Evolutionary conservation across 2,797 vertebrate species (phyloP).

Genomic region (Novumbra hubbsi): DNA sequence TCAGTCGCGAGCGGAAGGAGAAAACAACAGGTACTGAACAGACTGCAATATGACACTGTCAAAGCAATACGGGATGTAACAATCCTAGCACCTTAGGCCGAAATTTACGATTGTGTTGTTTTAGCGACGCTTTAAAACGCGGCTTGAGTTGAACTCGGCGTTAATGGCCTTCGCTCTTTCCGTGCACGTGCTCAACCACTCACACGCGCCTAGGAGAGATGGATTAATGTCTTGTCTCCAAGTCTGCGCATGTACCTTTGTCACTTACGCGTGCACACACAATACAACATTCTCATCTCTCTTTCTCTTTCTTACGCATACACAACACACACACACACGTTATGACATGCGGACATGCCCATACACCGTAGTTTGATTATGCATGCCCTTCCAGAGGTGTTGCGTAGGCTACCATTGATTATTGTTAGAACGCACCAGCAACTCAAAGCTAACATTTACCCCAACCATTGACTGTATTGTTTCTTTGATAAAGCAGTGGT

Average conservation of each 20-base stretch:
- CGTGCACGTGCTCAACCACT: neutral
- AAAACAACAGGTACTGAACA: slow-evolving; percentile 55
- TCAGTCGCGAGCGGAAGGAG: slow-evolving; percentile 25
- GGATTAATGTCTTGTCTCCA: neutral
- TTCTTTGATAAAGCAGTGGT: neutral
- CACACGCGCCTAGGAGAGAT: neutral
- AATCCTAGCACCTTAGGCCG: slow-evolving; percentile 18
- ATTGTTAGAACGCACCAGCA: neutral
- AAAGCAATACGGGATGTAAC: slow-evolving; percentile 46
- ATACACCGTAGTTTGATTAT: neutral
- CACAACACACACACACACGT: neutral
- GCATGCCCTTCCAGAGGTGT: neutral
- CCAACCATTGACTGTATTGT: neutral
- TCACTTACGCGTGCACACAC: neutral
- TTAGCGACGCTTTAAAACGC: slow-evolving; percentile 23
- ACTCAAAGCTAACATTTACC: neutral
- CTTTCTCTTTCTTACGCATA: too few relatives aligned
- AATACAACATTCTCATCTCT: neutral
- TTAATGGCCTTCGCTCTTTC: neutral
- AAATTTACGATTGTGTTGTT: slow-evolving; percentile 22
- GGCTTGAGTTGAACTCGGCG: slow-evolving; percentile 1
- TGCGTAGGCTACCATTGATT: neutral
- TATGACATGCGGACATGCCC: neutral
- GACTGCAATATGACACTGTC: slow-evolving; percentile 36
- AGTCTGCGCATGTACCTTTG: neutral